phyloP scores from a whole-genome alignment of 2,888 invertebrate genomes.

The Dorcus hopei region DNA sequence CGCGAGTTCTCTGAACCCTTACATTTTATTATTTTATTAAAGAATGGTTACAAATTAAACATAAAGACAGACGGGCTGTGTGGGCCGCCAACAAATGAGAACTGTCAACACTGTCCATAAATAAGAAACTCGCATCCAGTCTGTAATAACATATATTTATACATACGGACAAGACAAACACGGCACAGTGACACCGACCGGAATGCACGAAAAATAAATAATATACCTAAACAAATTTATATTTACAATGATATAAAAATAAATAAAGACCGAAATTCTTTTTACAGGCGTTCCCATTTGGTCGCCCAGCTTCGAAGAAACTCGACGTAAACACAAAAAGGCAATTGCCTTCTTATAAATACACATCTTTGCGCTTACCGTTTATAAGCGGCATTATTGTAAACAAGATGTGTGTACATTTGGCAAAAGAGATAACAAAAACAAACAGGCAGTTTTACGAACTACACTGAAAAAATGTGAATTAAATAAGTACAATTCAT shows the following conservation, averaged over 20 bases:
- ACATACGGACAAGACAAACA: slow-evolving; percentile 27
- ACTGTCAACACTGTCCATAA: slow-evolving; percentile 51
- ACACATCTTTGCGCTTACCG: too few species aligned
- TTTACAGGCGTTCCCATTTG: slow-evolving; percentile 11
- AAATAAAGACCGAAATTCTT: slow-evolving; percentile 19
- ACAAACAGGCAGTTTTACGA: too few species aligned
- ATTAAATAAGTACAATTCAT: too few species aligned
- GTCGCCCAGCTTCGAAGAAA: not conserved
- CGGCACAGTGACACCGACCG: slow-evolving; percentile 15
- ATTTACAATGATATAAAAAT: slow-evolving; percentile 28
- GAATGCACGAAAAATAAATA: slow-evolving; percentile 21
- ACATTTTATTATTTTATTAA: slow-evolving; percentile 39
- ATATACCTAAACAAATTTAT: slow-evolving; percentile 21
- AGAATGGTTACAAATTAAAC: slow-evolving; percentile 47
- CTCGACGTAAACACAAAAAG: too few species aligned
- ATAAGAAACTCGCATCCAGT: slow-evolving; percentile 45
- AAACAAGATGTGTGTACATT: too few species aligned
- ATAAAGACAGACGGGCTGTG: slow-evolving; percentile 45
- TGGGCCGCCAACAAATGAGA: slow-evolving; percentile 50
- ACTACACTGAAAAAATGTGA: too few species aligned
- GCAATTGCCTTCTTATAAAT: too few species aligned
- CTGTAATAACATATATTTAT: slow-evolving; percentile 49
- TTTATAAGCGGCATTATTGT: too few species aligned
- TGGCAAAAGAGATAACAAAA: too few species aligned
- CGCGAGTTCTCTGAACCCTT: slow-evolving; percentile 32